Evolutionary conservation across 2,113 vertebrate species (phyloP).

Genomic region (Megaceryle torquata): DNA sequence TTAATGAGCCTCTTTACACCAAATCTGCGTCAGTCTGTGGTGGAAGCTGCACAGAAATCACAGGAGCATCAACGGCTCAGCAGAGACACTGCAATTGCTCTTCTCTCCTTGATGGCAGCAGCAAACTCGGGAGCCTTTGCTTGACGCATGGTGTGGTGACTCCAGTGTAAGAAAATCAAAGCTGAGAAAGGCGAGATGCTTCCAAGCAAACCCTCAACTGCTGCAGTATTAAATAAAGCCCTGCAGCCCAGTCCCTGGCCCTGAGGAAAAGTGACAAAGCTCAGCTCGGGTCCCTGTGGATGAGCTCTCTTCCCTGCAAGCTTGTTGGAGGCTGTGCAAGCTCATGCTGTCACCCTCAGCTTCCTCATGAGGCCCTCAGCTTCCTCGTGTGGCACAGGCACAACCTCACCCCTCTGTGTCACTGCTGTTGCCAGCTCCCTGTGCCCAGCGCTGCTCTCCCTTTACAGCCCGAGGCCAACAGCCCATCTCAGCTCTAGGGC

Average conservation of each 20-base stretch:
- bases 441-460: neutral
- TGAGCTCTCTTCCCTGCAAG: neutral
- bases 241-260: neutral
- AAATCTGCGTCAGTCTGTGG: neutral
- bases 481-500: neutral
- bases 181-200: neutral
- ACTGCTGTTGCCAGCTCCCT: neutral
- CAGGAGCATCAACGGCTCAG: neutral
- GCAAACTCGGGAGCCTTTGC: neutral
- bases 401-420: no score
- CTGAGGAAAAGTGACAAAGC: rapidly evolving
- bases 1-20: neutral
- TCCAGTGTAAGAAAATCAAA: rapidly evolving
- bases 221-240: rapidly evolving
- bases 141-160: rapidly evolving
- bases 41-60: rapidly evolving
- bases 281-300: rapidly evolving
- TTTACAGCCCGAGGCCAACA: neutral
- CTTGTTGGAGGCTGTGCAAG: no score
- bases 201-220: neutral
- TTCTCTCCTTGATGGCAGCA: neutral
- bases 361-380: neutral
- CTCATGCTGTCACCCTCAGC: neutral
- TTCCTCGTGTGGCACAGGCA: rapidly evolving
- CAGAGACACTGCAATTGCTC: rapidly evolving